Base-by-base conservation (phyloP, 2,888 invertebrate species). In the Sarcophaga variegata region DNA sequence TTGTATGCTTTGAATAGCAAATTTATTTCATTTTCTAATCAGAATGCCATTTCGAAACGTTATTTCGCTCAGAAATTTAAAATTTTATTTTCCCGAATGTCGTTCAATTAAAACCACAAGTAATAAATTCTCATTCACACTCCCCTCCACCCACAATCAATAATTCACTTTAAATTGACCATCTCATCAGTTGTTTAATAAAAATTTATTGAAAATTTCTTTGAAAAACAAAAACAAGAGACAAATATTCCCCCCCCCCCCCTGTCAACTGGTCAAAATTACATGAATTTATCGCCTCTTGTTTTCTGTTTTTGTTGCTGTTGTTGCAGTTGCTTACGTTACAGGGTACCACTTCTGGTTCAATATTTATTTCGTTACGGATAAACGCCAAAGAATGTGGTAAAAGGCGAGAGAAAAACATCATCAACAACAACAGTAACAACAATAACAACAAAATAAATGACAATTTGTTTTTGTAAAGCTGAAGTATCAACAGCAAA, bases 361-460 rank as follows among this genome's bases (percentile, higher is more conserved):
- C 84, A 76, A 76, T 81, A 72, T 85, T 85, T 85, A 76, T 85
- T 85, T 76, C 67, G 83, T 71, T 62, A 80, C 84, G 70, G 80
- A 76, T 80, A 84, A 84, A 81, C 66, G 80, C 71, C 62, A 72
- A 85, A 85, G 80, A 81, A 85, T 85, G 84, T 76, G 83, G 78
- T 83, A 78, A 74, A 85, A 81, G 17, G 4, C 54, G 17, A 54
- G 17, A 14, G 54, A 54, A 54, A 49, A 37, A 37, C 8, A 37
- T 37, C 37, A 54, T 3, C 17, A 54, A 17, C 54, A 54, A 54
- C 54, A 54, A 37, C 37, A 37, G 0, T 8, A 37, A 37, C 27
- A 5, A 5, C 27, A 37, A 37, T 2, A 37, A 37, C 60, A 79
- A 60, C 47, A 84, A 80, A 80, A 84, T 70, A 84, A 70, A 80